Conservation (phyloP, 2,113 vertebrate species). For the Mobula birostris region DNA sequence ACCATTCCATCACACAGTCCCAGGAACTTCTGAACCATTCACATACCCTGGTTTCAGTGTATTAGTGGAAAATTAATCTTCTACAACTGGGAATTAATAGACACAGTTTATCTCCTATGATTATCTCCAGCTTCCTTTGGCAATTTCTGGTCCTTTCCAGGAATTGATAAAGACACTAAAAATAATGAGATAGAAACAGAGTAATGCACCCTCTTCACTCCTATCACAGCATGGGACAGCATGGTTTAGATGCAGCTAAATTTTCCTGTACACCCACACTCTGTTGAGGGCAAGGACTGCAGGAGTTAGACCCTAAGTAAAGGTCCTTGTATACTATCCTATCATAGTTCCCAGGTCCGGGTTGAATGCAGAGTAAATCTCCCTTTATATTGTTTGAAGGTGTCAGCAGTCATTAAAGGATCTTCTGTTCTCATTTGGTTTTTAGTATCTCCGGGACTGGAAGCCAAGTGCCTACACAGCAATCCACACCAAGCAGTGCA, state of each 20-base stretch:
- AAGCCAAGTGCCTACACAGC: conserved; percentile 43
- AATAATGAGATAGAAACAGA: too few relatives aligned
- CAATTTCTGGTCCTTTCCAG: too few relatives aligned
- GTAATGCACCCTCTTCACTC: not conserved
- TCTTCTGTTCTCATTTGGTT: not conserved
- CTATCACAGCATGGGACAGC: not conserved
- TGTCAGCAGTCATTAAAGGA: not conserved
- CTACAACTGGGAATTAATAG: too few relatives aligned
- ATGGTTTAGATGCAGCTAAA: too few relatives aligned
- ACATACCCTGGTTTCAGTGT: too few relatives aligned
- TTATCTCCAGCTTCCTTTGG: too few relatives aligned
- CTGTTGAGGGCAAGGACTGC: not conserved
- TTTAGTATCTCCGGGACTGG: conserved; percentile 47
- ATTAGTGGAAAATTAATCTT: too few relatives aligned
- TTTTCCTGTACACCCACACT: not conserved
- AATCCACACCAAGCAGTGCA: conserved; percentile 35
- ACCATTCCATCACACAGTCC: not conserved
- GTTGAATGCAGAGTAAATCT: not conserved
- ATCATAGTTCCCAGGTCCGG: not conserved
- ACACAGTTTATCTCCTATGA: too few relatives aligned
- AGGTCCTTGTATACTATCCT: not conserved
- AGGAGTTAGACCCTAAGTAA: too few relatives aligned
- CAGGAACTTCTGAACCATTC: too few relatives aligned
- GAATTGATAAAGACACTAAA: too few relatives aligned
- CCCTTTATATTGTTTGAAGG: not conserved